Base-by-base conservation (phyloP, 2,113 vertebrate genomes). In the Thermophis baileyi region DNA sequence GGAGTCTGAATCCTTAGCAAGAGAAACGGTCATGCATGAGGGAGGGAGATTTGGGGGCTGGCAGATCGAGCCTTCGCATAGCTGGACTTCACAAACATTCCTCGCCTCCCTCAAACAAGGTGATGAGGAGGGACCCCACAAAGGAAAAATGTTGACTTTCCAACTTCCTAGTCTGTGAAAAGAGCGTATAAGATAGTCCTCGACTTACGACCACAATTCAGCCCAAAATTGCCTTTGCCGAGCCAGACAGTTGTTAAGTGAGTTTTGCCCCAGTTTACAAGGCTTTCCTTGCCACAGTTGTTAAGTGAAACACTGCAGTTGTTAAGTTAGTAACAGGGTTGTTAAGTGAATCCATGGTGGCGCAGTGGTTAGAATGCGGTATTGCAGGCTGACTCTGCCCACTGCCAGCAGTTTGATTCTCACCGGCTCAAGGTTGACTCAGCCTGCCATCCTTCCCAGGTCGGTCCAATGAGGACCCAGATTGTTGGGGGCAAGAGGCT, bases 1-100 rank as follows among this genome's bases (percentile, higher is more conserved):
- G 99, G 97, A 98, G 96, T 97, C 94, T 97, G 95, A 94, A 93
- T 94, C 96, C 94, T 96, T 95, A 93, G 18, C 95, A 49, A 97
- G 95, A 96, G 69, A 97, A 94, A 95, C 50, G 30, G 88, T 91
- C 16, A 0, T 54, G 50, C 54, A 24, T 55, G 54, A 89, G 91
- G 93, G 93, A 92, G 25, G 49, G 47, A 25, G 25, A 10, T 16
- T 4, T 18, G 49, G 54, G 40, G 0, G 20, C 20, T 12, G 27
- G 9, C 44, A 57, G 24, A 47, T 55, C 7, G n/a, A 35, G 2
- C 50, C 24, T 53, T 24, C 30, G 0, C 3, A 6, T 54, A 24
- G 24, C 10, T 47, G 24, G 40, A 47, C 44, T 20, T n/a, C 25
- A 30, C 87, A 30, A 9, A 50, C 2, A 49, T 30, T 5, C 60